phyloP scores from a whole-genome alignment of 1,140 invertebrate genomes.

The Drosophila melanogaster region Release_6_plus_ISO1_MT NT_033777.3:16688501-16689000 shows the following conservation, averaged over 20 bases:
- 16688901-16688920: too few species aligned
- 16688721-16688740: background rate
- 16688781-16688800: background rate
- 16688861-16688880: too few species aligned
- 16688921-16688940: background rate
- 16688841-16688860: too few species aligned
- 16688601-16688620: conserved; percentile 43
- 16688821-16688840: background rate
- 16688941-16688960: background rate
- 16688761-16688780: conserved; percentile 6
- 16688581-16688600: conserved; percentile 2
- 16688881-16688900: too few species aligned
- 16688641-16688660: conserved; percentile 21
- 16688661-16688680: conserved; percentile 14
- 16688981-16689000: conserved; percentile 1
- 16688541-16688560: conserved; percentile 50
- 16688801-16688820: background rate
- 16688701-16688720: conserved; percentile 1
- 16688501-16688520: conserved; percentile 57
- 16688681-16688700: background rate
- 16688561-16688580: conserved; percentile 30
- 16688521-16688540: conserved; percentile 77
- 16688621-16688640: conserved; percentile 60
- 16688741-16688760: background rate
- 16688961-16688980: conserved; percentile 12